These are phyloP conservation scores for Ophiothrix spiculata DNA, from an alignment of 35 echinoderm and acorn worm genomes.

Conservation along the genomic window DNA sequence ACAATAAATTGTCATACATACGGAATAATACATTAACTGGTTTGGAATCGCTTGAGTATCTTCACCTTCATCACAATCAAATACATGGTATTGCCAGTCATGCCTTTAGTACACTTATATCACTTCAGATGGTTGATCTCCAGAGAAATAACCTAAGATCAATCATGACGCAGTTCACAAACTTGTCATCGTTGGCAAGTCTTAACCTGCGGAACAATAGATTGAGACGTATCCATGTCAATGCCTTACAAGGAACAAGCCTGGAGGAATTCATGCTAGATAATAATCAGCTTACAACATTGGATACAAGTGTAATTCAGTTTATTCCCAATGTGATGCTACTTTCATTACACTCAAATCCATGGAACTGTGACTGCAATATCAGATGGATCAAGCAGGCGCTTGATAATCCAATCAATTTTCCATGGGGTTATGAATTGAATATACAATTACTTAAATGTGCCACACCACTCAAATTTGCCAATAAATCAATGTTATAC, in stretches of 20 bases:
- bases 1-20: constrained; percentile 11
- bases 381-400: constrained; percentile 53
- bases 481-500: not conserved
- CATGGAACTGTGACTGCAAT: constrained; percentile 74
- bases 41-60: not conserved
- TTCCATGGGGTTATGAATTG: not conserved
- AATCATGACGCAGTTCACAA: constrained; percentile 4
- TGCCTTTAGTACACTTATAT: constrained; percentile 3
- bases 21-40: constrained; percentile 25
- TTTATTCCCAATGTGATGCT: constrained; percentile 1
- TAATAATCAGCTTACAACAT: constrained; percentile 38
- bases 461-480: not conserved
- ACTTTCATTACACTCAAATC: constrained; percentile 40
- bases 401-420: not conserved
- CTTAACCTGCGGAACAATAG: constrained; percentile 29
- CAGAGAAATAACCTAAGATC: constrained; percentile 9
- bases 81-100: not conserved
- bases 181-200: constrained; percentile 23
- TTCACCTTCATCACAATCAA: constrained; percentile 17
- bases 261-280: constrained; percentile 23
- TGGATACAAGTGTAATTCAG: constrained; percentile 2
- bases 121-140: constrained; percentile 15
- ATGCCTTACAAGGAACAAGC: constrained; percentile 32
- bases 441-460: constrained; percentile 35
- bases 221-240: constrained; percentile 2